Evolutionary conservation across 2,888 invertebrate genomes (phyloP).

Genomic region (Unio delphinus): DNA sequence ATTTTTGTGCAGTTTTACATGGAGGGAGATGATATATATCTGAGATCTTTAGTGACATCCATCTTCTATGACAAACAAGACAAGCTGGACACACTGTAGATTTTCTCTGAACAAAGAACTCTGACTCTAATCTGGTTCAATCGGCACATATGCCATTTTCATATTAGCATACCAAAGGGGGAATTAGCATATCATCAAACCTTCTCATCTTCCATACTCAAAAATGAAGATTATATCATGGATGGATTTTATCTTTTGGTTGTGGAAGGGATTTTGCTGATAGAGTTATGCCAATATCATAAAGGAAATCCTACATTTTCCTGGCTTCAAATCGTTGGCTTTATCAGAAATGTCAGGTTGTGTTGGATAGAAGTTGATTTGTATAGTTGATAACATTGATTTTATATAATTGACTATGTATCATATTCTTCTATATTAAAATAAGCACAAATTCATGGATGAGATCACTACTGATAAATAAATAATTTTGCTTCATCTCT

Average conservation of each 20-base stretch:
- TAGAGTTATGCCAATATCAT: too few species aligned
- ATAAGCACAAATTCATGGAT: too few species aligned
- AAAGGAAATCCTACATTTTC: too few species aligned
- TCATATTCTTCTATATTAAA: constrained; percentile 23
- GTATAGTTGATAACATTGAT: constrained; percentile 42
- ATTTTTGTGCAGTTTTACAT: constrained; percentile 17
- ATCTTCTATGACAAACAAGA: constrained; percentile 35
- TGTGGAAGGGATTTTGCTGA: too few species aligned
- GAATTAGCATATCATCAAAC: constrained; percentile 44
- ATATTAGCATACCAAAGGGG: constrained; percentile 35
- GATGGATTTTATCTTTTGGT: constrained; percentile 22
- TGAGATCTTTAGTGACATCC: constrained; percentile 27
- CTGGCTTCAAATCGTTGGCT: not conserved
- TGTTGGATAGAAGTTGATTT: constrained; percentile 36
- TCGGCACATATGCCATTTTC: constrained; percentile 27
- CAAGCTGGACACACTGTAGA: not conserved
- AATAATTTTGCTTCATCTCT: too few species aligned
- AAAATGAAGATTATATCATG: constrained; percentile 27
- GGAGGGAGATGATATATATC: constrained; percentile 28
- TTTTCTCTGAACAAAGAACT: constrained; percentile 40
- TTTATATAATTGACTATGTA: constrained; percentile 37
- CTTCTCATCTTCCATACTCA: constrained; percentile 35
- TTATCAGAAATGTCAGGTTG: constrained; percentile 29
- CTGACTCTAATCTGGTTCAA: constrained; percentile 39
- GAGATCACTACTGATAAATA: too few species aligned